Percentiles rank a stretch among this genome's conserved stretches.
Evolutionary conservation across 2,797 vertebrate species (phyloP).

Genomic region (Cuniculus paca): DNA sequence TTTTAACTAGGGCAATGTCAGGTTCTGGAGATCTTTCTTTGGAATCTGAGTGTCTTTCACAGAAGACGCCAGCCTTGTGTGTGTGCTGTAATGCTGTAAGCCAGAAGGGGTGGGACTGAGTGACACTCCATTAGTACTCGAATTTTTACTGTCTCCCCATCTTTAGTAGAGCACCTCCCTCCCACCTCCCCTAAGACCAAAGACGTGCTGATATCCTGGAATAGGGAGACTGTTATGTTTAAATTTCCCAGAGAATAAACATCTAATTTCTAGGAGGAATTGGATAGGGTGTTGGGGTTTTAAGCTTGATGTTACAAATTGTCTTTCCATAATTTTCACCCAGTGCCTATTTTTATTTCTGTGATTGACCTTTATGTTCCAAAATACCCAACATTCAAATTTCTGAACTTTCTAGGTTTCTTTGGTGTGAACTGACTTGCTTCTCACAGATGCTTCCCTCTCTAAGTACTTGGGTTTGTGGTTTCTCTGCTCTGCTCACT

Average conservation of each 20-base stretch:
- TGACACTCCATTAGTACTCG: neutral
- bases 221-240: neutral
- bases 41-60: constrained; percentile 20
- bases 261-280: neutral
- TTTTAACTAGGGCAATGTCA: neutral
- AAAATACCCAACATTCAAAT: neutral
- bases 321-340: neutral
- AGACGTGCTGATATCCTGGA: neutral
- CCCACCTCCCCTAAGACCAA: neutral
- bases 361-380: neutral
- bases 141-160: neutral
- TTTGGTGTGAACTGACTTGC: neutral
- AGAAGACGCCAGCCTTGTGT: neutral
- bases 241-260: neutral
- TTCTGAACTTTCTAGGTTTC: neutral
- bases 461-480: neutral
- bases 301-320: neutral
- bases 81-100: neutral
- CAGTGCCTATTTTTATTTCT: neutral
- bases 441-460: neutral
- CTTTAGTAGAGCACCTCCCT: neutral
- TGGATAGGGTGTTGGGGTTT: too few species aligned
- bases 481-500: neutral
- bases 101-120: neutral
- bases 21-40: neutral